Evolutionary conservation across 2,113 vertebrate genomes (phyloP).

Genomic region (Protobothrops flavoviridis): DNA sequence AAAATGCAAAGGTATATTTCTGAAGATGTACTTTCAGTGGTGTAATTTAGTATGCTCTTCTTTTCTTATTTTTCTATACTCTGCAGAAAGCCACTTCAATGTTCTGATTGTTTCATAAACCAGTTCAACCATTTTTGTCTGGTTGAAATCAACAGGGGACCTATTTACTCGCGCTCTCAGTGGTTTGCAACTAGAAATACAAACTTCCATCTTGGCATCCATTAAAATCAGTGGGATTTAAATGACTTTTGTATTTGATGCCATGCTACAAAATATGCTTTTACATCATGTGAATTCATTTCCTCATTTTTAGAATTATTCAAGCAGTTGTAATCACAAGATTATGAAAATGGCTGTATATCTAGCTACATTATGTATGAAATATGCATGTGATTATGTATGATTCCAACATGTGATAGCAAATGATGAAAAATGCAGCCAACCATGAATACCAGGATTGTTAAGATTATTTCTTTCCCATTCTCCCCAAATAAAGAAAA

Average conservation of each 20-base stretch:
- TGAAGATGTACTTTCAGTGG: neutral
- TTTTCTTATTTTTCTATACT: neutral
- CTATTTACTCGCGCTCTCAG: neutral
- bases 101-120: neutral
- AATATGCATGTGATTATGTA: neutral
- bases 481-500: neutral
- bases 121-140: conserved; percentile 1
- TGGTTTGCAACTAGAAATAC: neutral
- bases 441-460: neutral
- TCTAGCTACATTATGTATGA: neutral
- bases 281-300: neutral
- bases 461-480: neutral
- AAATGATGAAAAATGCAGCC: neutral
- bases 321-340: neutral
- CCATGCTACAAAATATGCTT: neutral
- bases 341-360: neutral
- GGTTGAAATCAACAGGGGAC: neutral
- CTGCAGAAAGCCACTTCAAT: neutral
- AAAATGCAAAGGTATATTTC: neutral
- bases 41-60: neutral
- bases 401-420: neutral
- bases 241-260: neutral
- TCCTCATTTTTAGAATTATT: neutral
- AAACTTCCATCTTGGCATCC: neutral
- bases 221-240: neutral